Conservation (phyloP, 2,113 vertebrate species). For the Bubo scandiacus region DNA sequence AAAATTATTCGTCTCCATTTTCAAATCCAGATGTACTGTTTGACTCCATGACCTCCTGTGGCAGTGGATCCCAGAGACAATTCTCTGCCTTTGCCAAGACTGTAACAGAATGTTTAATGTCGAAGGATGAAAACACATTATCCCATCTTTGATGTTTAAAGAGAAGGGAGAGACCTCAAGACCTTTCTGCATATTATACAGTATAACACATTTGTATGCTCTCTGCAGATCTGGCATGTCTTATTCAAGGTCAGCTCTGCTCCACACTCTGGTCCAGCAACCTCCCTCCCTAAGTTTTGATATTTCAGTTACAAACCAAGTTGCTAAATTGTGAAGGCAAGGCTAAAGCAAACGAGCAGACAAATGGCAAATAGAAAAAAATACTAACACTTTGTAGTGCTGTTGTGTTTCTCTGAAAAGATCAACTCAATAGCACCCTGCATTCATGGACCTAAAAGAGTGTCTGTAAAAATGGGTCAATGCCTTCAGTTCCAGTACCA, state of each 20-base stretch:
- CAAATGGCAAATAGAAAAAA: background rate
- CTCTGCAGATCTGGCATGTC: background rate
- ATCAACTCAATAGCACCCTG: background rate
- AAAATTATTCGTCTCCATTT: constrained; percentile 54
- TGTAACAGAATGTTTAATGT: constrained; percentile 46
- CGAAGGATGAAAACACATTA: constrained; percentile 60
- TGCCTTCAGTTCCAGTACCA: background rate
- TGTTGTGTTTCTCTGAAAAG: background rate
- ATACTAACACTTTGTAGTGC: fast-evolving
- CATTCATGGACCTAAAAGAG: background rate
- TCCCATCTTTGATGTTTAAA: constrained; percentile 61
- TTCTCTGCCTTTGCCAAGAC: constrained; percentile 20
- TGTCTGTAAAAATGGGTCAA: background rate
- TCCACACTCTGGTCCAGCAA: background rate
- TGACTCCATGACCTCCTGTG: background rate
- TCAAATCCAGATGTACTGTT: background rate
- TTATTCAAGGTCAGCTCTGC: constrained; percentile 52
- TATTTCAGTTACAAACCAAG: background rate
- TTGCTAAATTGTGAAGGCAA: background rate
- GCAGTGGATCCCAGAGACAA: constrained; percentile 39
- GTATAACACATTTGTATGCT: constrained; percentile 46
- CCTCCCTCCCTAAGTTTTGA: background rate
- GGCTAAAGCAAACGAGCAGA: background rate
- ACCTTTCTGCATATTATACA: constrained; percentile 50
- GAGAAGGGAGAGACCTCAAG: constrained; percentile 47